Conservation (phyloP, 2,888 invertebrate genomes). For the Heliothis peltigera region DNA sequence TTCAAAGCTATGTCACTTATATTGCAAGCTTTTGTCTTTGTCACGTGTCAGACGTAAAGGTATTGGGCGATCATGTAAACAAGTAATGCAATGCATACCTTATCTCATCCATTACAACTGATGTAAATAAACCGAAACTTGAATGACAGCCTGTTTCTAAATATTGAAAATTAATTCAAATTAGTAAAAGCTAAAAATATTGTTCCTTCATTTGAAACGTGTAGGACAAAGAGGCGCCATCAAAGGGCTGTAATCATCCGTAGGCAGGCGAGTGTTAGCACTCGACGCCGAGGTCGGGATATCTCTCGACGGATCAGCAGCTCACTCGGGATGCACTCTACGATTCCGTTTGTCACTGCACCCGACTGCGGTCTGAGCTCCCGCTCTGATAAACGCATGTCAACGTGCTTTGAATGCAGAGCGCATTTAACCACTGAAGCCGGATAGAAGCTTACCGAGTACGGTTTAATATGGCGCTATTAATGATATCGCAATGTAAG, state of each 20-base stretch:
- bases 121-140: background rate
- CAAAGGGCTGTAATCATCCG: slow-evolving; percentile 87
- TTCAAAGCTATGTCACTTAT: slow-evolving; percentile 68
- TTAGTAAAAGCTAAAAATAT: slow-evolving; percentile 70
- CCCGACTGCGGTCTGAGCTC: slow-evolving; percentile 83
- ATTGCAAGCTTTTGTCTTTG: slow-evolving; percentile 68
- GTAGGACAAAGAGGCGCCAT: slow-evolving; percentile 80
- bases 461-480: slow-evolving; percentile 29
- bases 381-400: slow-evolving; percentile 88
- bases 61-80: slow-evolving; percentile 66
- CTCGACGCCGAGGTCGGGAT: slow-evolving; percentile 86
- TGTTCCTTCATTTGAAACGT: slow-evolving; percentile 76
- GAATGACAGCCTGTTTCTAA: background rate
- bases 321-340: slow-evolving; percentile 88
- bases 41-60: slow-evolving; percentile 63
- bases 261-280: slow-evolving; percentile 85
- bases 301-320: slow-evolving; percentile 88
- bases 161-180: slow-evolving; percentile 40
- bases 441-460: slow-evolving; percentile 67
- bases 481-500: slow-evolving; percentile 27
- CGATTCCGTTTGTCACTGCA: slow-evolving; percentile 88
- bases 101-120: slow-evolving; percentile 7
- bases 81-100: slow-evolving; percentile 24
- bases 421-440: slow-evolving; percentile 78
- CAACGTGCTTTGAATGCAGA: slow-evolving; percentile 84